Conservation (phyloP, 2,888 invertebrate species). For the Thereva nobilitata region DNA sequence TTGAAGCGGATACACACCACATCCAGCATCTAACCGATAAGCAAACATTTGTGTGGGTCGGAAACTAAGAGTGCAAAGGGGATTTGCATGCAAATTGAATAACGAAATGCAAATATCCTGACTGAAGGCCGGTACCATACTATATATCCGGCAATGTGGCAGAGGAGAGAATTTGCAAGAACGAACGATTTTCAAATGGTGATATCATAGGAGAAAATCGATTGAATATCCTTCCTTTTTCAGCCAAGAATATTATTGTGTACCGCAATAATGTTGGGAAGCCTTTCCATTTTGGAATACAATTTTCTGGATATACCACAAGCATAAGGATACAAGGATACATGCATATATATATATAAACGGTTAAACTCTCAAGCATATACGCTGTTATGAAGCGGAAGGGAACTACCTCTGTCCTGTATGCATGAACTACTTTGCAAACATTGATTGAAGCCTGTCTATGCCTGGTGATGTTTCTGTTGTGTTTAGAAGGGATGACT, state of each 20-base stretch:
- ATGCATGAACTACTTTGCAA: neutral
- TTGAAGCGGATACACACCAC: neutral
- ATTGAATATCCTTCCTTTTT: neutral
- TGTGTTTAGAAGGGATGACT: no score
- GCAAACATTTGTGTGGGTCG: neutral
- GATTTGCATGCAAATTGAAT: slow-evolving; percentile 38
- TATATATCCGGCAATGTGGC: neutral
- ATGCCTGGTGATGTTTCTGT: no score
- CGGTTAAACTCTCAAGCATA: neutral
- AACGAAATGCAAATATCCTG: slow-evolving; percentile 34
- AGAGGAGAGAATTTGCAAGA: slow-evolving; percentile 21
- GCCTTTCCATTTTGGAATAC: slow-evolving; percentile 20
- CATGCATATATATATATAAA: no score
- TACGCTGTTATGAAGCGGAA: slow-evolving; percentile 16
- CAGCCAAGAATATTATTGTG: slow-evolving; percentile 5
- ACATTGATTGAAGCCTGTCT: no score
- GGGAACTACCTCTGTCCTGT: slow-evolving; percentile 15
- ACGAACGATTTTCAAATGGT: slow-evolving; percentile 29
- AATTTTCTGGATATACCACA: neutral
- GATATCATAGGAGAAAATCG: slow-evolving; percentile 31
- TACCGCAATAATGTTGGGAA: neutral
- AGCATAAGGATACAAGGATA: no score
- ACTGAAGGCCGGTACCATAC: neutral
- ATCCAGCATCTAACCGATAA: neutral
- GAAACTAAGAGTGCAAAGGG: slow-evolving; percentile 26